Conservation (phyloP, 2,888 invertebrate genomes). For the Apodemia mormo region DNA sequence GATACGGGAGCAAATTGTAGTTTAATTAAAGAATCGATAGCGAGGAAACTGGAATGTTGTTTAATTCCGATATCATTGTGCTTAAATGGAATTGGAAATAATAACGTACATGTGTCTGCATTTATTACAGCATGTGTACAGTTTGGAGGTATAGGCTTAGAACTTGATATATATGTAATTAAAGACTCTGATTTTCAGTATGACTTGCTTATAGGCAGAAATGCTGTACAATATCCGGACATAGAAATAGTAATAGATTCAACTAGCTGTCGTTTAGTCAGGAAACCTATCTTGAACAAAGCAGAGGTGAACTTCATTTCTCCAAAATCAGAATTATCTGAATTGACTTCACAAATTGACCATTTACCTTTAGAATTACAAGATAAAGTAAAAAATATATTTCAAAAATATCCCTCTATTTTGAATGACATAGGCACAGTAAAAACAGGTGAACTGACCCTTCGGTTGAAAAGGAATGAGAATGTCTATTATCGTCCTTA, state of each 20-base stretch:
- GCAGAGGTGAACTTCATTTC: not conserved
- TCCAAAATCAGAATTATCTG: not conserved
- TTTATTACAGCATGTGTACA: too few relatives aligned
- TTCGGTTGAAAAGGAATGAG: slow-evolving; percentile 26
- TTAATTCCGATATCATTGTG: too few relatives aligned
- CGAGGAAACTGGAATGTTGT: too few relatives aligned
- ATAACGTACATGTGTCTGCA: too few relatives aligned
- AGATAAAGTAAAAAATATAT: slow-evolving; percentile 26
- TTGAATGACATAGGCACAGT: slow-evolving; percentile 28
- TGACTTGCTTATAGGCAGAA: slow-evolving; percentile 31
- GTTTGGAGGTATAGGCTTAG: too few relatives aligned
- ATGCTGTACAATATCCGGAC: slow-evolving; percentile 29
- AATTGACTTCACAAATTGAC: too few relatives aligned
- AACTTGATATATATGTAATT: too few relatives aligned
- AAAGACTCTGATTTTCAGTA: too few relatives aligned
- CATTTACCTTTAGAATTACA: slow-evolving; percentile 27
- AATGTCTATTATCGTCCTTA: slow-evolving; percentile 35
- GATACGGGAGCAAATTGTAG: too few relatives aligned
- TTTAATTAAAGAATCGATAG: too few relatives aligned
- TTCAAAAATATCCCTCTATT: slow-evolving; percentile 28
- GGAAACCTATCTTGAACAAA: too few relatives aligned
- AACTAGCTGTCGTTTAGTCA: slow-evolving; percentile 22
- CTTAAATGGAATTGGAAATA: too few relatives aligned
- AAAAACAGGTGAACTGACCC: slow-evolving; percentile 30
- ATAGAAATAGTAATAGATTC: slow-evolving; percentile 32